Base-by-base conservation (phyloP, 2,888 invertebrate species). In the Meandrusa payeni region DNA sequence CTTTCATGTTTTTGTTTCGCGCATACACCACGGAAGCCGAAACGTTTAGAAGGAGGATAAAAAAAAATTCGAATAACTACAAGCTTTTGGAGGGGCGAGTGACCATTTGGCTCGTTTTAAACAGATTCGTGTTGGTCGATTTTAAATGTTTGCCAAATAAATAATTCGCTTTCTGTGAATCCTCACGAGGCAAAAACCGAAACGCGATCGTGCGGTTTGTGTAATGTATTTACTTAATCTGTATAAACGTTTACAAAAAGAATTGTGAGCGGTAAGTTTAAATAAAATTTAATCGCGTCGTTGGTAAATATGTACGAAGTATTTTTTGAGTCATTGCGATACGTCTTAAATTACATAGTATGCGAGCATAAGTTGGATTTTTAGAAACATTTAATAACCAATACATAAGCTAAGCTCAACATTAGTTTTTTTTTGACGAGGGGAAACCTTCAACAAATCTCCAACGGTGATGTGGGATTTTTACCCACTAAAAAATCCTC, bases 1-100 rank as follows among this genome's bases (percentile, higher is more conserved):
- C 61, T 73, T 75, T 64, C 61, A 51, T 47, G 50, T 66, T 72
- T 78, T 75, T 72, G 70, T 70, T 68, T 63, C 59, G 62, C 62
- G 62, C 63, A 61, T 32, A 32, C 40, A 32, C 61, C 64, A 61
- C 59, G 57, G 62, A 70, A 65, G 59, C 59, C 59, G 52, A 54
- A 46, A 28, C 33, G 45, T 28, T 27, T n/a, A 32, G 44, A 51
- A 51, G 50, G 46, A 54, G 51, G 47, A 51, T 54, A 52, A 13
- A 40, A 39, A 39, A 32, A 40, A n/a, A 40, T 17, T 15, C 23
- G 39, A 40, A 40, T 40, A 33, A 33, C 33, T 23, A 33, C 41
- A 41, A 27, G 33, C 27, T 27, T 41, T 33, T 13, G 41, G 33
- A 33, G 33, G 41, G 13, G 33, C 41, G 27, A 41, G 41, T 34